Base-by-base conservation (phyloP, 2,797 vertebrate species). In the Falco rusticolus region DNA sequence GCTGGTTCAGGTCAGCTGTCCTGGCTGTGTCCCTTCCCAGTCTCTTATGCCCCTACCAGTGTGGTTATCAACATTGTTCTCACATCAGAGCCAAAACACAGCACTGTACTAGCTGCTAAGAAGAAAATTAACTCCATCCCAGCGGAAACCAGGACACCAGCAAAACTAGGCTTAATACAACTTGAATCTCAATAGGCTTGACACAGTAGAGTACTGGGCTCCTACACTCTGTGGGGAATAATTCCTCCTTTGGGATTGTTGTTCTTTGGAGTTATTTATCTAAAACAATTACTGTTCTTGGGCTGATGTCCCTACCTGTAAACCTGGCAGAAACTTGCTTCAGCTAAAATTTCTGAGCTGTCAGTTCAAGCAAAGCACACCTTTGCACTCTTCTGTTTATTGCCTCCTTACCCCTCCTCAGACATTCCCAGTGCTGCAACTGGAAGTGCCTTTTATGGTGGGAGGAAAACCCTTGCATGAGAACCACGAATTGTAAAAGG, bases 261-360 rank as follows among this genome's bases (percentile, higher is more conserved):
- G 8, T 48, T 90, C 56, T 92, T 89, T 80, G 37, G 25, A 77
- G 66, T 82, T 72, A 83, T 5, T 21, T 39, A 93, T 87, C 78
- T 91, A 79, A 93, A 80, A 1, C 8, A 82, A 74, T 76, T 82
- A 76, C 71, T 26, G 28, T 61, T 61, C 74, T 84, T 92, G 66
- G 59, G 19, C n/a, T 84, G 84, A 76, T 79, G 69, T 18, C 31
- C 45, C 65, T 86, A 66, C 47, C 48, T 92, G 45, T 64, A 96
- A 84, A 89, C 20, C 31, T 77, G 51, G 60, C 74, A 94, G 75
- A 93, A 83, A 77, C 28, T 56, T 45, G 45, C 24, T 75, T 74
- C 51, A 87, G 41, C 63, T 95, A 74, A 90, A 65, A 64, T 94
- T 89, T 87, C 86, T 77, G 59, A 70, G 66, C 43, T 90, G 69